Percentiles rank a stretch among this genome's conserved stretches.
Conservation (phyloP, 2,797 vertebrate species). For the Podarcis lilfordi region DNA sequence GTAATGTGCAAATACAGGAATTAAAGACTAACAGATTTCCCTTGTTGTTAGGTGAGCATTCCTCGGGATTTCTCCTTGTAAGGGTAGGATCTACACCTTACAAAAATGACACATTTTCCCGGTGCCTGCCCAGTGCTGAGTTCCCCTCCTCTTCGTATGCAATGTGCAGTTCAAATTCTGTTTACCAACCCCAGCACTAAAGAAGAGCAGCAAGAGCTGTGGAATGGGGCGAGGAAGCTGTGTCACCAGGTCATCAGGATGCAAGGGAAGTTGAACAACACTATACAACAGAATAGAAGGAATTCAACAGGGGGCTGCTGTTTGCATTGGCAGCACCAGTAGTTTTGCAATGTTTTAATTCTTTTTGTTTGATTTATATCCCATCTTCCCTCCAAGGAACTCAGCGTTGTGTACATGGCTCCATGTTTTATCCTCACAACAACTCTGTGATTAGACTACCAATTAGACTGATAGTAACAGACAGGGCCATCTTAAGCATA, state of each 20-base stretch:
- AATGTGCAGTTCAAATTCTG: neutral
- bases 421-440: too few relatives aligned
- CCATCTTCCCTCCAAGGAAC: too few relatives aligned
- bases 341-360: neutral
- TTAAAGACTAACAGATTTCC: neutral
- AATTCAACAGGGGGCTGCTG: neutral
- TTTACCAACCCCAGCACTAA: too few relatives aligned
- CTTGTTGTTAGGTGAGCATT: neutral
- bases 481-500: too few relatives aligned
- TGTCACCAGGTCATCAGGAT: neutral
- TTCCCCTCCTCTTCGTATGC: neutral
- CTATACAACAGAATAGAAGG: neutral
- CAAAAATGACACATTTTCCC: neutral
- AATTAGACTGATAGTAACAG: too few relatives aligned
- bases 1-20: neutral
- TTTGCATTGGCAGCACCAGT: neutral
- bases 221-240: neutral
- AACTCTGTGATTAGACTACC: too few relatives aligned
- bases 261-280: neutral
- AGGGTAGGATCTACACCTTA: neutral
- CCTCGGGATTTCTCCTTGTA: neutral
- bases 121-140: neutral
- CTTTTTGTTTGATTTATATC: too few relatives aligned
- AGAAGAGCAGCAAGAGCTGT: neutral
- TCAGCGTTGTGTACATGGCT: too few relatives aligned